Conservation (phyloP, 2,797 vertebrate species). For the Onychomys torridus region DNA sequence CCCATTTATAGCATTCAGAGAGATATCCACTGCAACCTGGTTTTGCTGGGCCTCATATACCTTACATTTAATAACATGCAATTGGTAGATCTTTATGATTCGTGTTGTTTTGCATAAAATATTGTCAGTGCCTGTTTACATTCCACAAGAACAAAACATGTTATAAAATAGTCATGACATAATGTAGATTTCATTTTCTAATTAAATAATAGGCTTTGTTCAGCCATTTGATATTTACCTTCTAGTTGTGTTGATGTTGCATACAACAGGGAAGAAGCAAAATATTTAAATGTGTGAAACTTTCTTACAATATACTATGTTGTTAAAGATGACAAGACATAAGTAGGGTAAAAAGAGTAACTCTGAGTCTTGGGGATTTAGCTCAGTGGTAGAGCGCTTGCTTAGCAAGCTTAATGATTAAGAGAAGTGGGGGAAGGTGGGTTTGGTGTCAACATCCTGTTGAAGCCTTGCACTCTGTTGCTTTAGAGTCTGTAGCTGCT, state of each 20-base stretch:
- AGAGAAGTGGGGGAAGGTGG: neutral
- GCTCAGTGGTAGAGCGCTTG: too few relatives aligned
- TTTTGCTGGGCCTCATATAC: neutral
- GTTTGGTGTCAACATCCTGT: conserved; percentile 84
- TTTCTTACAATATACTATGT: conserved; percentile 83
- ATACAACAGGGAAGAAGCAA: conserved; percentile 81
- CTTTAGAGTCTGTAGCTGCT: conserved; percentile 89
- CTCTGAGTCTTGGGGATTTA: too few relatives aligned
- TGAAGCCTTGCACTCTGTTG: conserved; percentile 87
- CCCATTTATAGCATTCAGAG: too few relatives aligned
- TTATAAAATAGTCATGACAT: conserved; percentile 79
- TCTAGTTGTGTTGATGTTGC: conserved; percentile 81
- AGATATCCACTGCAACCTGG: too few relatives aligned
- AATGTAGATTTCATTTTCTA: conserved; percentile 79
- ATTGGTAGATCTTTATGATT: neutral
- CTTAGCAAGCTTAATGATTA: too few relatives aligned
- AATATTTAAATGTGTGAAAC: conserved; percentile 82
- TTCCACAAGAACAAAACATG: conserved; percentile 83
- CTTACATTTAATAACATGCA: neutral
- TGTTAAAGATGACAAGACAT: conserved; percentile 79
- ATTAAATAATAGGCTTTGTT: conserved; percentile 79
- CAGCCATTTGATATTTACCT: conserved; percentile 80
- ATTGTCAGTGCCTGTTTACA: conserved; percentile 75
- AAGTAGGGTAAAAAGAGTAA: neutral
- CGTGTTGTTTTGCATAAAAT: conserved; percentile 77